Conservation (phyloP, 2,797 vertebrate genomes). For the Anas bahamensis region DNA sequence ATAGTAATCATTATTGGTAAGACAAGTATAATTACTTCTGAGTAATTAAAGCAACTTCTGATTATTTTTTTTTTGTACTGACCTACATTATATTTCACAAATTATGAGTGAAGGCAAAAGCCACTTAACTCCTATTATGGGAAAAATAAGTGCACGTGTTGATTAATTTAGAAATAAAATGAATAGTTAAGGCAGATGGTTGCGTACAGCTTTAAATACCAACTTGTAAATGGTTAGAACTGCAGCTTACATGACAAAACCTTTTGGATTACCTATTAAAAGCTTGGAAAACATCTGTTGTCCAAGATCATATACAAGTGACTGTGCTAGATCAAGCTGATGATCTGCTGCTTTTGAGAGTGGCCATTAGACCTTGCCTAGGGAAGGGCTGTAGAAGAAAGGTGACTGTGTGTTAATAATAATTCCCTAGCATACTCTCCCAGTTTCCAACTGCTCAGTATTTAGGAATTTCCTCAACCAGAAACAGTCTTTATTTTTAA, state of each 20-base stretch:
- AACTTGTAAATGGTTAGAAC: neutral
- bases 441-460: neutral
- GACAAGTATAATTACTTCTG: neutral
- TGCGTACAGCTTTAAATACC: neutral
- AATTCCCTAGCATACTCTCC: neutral
- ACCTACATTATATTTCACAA: neutral
- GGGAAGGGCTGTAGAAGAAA: neutral
- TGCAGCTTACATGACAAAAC: neutral
- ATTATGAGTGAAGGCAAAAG: neutral
- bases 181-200: neutral
- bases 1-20: neutral
- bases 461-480: neutral
- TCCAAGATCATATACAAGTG: neutral
- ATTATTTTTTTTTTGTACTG: neutral
- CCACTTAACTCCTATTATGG: neutral
- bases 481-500: neutral
- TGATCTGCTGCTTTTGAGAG: neutral
- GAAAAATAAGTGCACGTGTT: neutral
- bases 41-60: slow-evolving; percentile 18
- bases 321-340: neutral
- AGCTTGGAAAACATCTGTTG: neutral
- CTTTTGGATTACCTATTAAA: slow-evolving; percentile 3
- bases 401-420: neutral
- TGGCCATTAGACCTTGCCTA: neutral
- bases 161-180: neutral